phyloP scores from a whole-genome alignment of 2,797 vertebrate species.

The Microctenopoma lineatum region DNA sequence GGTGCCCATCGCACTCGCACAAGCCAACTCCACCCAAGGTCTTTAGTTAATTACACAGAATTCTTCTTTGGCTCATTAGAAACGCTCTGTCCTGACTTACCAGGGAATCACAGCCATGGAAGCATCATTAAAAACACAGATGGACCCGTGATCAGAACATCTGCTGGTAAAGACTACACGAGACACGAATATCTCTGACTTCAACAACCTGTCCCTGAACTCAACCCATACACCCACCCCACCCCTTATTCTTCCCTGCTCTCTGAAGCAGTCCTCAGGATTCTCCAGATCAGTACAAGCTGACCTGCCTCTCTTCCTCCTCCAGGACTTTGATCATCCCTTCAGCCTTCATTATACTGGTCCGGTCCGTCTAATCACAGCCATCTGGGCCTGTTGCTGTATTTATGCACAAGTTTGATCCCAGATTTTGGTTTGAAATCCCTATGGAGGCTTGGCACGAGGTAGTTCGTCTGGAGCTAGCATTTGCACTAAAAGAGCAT shows the following conservation, averaged over 20 bases:
- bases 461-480: not conserved
- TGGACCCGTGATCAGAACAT: conserved; percentile 33
- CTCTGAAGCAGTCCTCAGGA: conserved; percentile 14
- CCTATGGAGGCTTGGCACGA: not conserved
- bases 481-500: not conserved
- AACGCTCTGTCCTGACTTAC: conserved; percentile 16
- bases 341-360: conserved; percentile 37
- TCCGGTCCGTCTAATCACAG: conserved; percentile 40
- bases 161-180: conserved; percentile 45
- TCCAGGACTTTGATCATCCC: conserved; percentile 48
- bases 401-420: conserved; percentile 21
- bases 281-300: conserved; percentile 7
- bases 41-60: conserved; percentile 36
- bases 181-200: conserved; percentile 18
- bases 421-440: conserved; percentile 2
- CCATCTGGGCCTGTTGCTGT: conserved; percentile 36
- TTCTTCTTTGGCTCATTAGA: conserved; percentile 13
- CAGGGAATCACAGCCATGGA: conserved; percentile 4
- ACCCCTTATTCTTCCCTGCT: conserved; percentile 4
- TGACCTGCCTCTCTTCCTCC: conserved; percentile 26
- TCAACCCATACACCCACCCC: not conserved
- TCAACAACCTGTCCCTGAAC: conserved; percentile 32
- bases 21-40: conserved; percentile 21
- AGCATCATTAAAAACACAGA: conserved; percentile 36
- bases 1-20: conserved; percentile 19